These are phyloP conservation scores for Corythoichthys haematopterus DNA, from an alignment of 2,113 vertebrate species.

Conservation along the genomic window DNA sequence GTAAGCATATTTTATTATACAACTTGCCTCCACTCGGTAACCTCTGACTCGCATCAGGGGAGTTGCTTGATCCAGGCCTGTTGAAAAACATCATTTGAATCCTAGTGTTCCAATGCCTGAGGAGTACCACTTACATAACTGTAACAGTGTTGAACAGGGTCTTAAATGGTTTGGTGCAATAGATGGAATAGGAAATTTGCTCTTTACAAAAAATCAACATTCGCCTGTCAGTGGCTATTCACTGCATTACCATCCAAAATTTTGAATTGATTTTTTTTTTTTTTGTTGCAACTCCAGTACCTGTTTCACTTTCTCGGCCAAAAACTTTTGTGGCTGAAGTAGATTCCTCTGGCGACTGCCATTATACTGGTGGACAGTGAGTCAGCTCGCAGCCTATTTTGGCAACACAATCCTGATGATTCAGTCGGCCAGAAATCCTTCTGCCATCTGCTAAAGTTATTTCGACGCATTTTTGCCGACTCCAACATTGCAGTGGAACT, in stretches of 20 bases:
- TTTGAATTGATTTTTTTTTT: background rate
- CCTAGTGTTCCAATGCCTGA: background rate
- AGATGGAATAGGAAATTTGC: too few species aligned
- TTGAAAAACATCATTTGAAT: background rate
- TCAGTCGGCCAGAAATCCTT: constrained; percentile 22
- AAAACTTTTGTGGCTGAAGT: background rate
- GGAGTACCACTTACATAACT: too few species aligned
- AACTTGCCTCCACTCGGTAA: background rate
- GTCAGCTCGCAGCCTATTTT: constrained; percentile 18
- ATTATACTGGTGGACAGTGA: constrained; percentile 21
- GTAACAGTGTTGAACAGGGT: too few species aligned
- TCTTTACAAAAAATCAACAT: background rate
- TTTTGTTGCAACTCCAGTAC: background rate
- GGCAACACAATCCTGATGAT: constrained; percentile 34
- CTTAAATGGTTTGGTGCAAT: too few species aligned
- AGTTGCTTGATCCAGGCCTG: background rate
- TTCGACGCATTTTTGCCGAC: constrained; percentile 21
- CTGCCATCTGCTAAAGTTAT: constrained; percentile 40
- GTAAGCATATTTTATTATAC: background rate
- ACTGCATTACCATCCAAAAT: too few species aligned
- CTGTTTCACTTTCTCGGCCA: background rate
- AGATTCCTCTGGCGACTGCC: background rate
- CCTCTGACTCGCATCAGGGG: background rate
- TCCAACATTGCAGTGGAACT: constrained; percentile 14
- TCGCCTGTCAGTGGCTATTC: background rate